Percentiles rank a stretch among this genome's conserved stretches.
Evolutionary conservation across 2,797 vertebrate genomes (phyloP).

Genomic region (Percopsis omiscomaycus): DNA sequence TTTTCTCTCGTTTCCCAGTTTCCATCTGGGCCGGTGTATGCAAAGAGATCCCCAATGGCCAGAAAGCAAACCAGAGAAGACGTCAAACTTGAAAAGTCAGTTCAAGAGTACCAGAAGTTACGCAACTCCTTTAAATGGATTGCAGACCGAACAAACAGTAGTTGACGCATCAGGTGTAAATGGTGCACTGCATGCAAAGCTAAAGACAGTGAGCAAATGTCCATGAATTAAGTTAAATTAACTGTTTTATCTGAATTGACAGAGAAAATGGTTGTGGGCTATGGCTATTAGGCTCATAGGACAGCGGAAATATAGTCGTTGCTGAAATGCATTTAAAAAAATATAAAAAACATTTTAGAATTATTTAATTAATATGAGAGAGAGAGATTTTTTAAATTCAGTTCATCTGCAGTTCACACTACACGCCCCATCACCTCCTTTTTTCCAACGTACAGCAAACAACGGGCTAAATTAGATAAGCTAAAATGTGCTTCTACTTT

Average conservation of each 20-base stretch:
- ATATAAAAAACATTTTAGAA: no score
- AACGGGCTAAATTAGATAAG: constrained; percentile 42
- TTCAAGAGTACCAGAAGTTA: constrained; percentile 4
- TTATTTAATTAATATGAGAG: no score
- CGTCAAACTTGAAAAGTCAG: constrained; percentile 35
- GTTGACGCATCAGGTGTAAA: background rate
- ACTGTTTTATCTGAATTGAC: background rate
- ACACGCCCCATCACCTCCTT: constrained; percentile 2
- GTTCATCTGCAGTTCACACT: no score
- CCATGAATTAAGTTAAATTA: background rate
- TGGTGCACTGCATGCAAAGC: background rate
- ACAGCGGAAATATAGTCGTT: background rate
- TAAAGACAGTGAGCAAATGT: background rate
- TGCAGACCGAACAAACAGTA: background rate
- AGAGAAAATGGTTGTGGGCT: background rate
- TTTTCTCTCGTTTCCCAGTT: constrained; percentile 66
- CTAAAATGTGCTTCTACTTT: constrained; percentile 45
- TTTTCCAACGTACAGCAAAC: constrained; percentile 14
- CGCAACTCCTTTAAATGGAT: background rate
- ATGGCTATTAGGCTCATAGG: background rate
- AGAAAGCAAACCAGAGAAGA: constrained; percentile 30
- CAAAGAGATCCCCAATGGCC: constrained; percentile 60
- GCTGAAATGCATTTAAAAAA: no score
- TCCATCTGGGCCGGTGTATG: constrained; percentile 58
- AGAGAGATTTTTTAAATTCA: no score